phyloP scores from a whole-genome alignment of 2,888 invertebrate species.

The Parnassius apollo region DNA sequence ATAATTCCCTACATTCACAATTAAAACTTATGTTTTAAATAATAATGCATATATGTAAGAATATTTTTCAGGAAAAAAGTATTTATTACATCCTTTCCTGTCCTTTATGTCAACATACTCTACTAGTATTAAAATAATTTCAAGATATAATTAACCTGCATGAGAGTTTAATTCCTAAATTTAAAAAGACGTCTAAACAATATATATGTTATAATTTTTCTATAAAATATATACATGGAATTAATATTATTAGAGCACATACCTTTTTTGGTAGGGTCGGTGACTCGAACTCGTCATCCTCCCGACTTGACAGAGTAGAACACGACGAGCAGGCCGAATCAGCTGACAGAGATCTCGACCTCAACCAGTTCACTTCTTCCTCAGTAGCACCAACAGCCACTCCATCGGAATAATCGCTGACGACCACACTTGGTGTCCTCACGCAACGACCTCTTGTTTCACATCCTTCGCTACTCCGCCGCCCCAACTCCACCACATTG shows the following conservation, averaged over 20 bases:
- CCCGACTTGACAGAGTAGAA: constrained; percentile 87
- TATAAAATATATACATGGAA: not conserved
- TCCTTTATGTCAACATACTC: too few relatives aligned
- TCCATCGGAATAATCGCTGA: constrained; percentile 92
- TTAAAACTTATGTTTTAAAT: too few relatives aligned
- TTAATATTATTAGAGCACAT: constrained; percentile 36
- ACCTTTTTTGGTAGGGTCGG: constrained; percentile 76
- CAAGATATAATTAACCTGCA: too few relatives aligned
- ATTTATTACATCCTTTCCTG: too few relatives aligned
- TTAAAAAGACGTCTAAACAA: too few relatives aligned
- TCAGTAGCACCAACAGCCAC: constrained; percentile 69
- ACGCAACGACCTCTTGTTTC: constrained; percentile 82
- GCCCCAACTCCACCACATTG: constrained; percentile 80
- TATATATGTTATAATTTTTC: too few relatives aligned
- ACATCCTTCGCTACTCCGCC: constrained; percentile 73
- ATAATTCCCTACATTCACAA: too few relatives aligned
- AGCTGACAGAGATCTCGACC: constrained; percentile 78
- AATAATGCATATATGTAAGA: too few relatives aligned
- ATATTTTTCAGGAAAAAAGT: too few relatives aligned
- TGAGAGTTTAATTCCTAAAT: too few relatives aligned
- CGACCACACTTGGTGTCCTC: constrained; percentile 92
- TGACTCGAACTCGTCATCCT: constrained; percentile 82
- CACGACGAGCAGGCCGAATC: constrained; percentile 89
- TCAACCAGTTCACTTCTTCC: constrained; percentile 71
- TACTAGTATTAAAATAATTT: too few relatives aligned